A percentile compares a stretch with the other conserved stretches of the same genome.
phyloP scores from a whole-genome alignment of 2,113 vertebrate species.

The Procapra przewalskii region DNA sequence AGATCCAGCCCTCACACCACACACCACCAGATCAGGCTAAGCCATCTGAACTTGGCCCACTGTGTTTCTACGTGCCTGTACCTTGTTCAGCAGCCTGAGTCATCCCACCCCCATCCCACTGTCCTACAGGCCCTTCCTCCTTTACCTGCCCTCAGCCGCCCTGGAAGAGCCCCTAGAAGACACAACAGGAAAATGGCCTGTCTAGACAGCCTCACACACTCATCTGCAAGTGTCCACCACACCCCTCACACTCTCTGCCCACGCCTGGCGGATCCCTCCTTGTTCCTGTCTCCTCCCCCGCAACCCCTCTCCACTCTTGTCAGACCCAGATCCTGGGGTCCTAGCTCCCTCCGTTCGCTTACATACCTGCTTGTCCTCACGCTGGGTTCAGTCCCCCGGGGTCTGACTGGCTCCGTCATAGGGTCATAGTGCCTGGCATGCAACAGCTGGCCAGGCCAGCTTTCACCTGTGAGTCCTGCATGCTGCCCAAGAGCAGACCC shows the following conservation, averaged over 20 bases:
- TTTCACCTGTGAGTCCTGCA: too few relatives aligned
- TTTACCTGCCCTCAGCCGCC: not conserved
- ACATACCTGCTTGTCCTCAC: not conserved
- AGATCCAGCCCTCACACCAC: not conserved
- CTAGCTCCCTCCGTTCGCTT: not conserved
- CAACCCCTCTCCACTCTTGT: not conserved
- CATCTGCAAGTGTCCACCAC: not conserved
- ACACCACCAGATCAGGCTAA: not conserved
- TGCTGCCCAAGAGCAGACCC: not conserved
- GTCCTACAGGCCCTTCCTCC: too few relatives aligned
- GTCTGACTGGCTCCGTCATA: fast-evolving
- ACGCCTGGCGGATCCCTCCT: not conserved
- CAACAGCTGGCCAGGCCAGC: not conserved
- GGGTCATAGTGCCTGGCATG: not conserved
- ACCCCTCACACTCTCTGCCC: not conserved
- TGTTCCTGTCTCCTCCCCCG: not conserved
- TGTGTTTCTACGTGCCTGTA: not conserved
- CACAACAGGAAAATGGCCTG: not conserved
- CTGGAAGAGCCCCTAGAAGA: not conserved
- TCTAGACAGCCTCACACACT: fast-evolving
- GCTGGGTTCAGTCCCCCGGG: not conserved
- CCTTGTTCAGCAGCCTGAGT: not conserved
- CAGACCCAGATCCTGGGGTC: not conserved
- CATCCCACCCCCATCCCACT: too few relatives aligned
- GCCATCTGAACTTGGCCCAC: too few relatives aligned